phyloP scores from a whole-genome alignment of 2,113 vertebrate species.

The Leucosticte australis region DNA sequence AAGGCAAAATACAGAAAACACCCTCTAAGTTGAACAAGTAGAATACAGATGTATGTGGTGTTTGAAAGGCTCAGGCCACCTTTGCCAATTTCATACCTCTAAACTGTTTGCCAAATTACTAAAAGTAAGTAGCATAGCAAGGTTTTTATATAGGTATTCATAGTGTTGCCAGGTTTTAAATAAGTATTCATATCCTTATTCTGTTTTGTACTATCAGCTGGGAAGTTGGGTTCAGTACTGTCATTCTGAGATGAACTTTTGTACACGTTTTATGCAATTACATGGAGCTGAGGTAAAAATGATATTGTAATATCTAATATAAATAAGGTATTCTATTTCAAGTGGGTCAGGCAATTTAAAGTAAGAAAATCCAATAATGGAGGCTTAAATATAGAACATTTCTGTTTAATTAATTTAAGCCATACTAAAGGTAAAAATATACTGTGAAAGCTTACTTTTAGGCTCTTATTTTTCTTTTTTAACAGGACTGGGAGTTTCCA shows the following conservation, averaged over 20 bases:
- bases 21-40: not conserved
- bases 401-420: not conserved
- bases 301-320: not conserved
- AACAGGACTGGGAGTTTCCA: constrained; percentile 97
- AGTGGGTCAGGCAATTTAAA: not conserved
- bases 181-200: not conserved
- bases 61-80: not conserved
- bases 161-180: not conserved
- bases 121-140: not conserved
- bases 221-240: not conserved
- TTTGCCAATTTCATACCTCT: not conserved
- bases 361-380: not conserved
- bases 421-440: not conserved
- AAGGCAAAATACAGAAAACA: not conserved
- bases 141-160: not conserved
- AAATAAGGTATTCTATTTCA: constrained; percentile 11
- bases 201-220: not conserved
- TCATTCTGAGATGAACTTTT: constrained; percentile 13
- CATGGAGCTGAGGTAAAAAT: constrained; percentile 27
- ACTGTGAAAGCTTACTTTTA: not conserved
- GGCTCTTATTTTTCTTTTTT: constrained; percentile 20
- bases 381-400: constrained; percentile 13
- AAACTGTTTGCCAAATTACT: not conserved
- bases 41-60: not conserved
- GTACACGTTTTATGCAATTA: not conserved